Base-by-base conservation (phyloP, 2,113 vertebrate species). In the Gadus chalcogrammus region DNA sequence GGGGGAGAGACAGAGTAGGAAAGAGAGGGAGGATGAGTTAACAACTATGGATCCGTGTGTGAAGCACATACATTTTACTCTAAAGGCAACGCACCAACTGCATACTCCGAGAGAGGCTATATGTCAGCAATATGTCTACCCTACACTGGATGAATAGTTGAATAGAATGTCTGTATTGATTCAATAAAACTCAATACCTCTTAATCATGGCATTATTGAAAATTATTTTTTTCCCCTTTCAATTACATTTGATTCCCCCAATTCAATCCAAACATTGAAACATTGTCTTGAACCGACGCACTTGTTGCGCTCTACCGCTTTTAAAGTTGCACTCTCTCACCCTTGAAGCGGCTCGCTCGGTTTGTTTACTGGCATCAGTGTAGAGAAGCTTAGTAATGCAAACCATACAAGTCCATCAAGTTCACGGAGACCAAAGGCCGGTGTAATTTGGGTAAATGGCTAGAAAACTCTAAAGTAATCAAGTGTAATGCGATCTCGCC, bases 371-470 rank as follows among this genome's bases (percentile, higher is more conserved):
- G 74, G 79, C 67, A 85, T 85, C 82, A 85, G 81, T 80, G 81
- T 76, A 68, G 73, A 70, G 13, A 68, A 72, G 73, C 74, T 75
- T 71, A 76, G 75, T 90, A 91, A 93, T 92, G 87, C 89, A 93
- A 93, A 90, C 88, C 91, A 91, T 90, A 85, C 90, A 91, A 91
- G 91, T 92, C 88, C 90, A 88, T 92, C 90, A 91, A 77, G 84
- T 83, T 88, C 85, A 83, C 63, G 7, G 79, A 87, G 88, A 92
- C 87, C 91, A 92, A 91, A 92, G 89, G 87, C 85, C 88, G 84
- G 76, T 78, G 89, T 87, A 88, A 91, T 92, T 93, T 90, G 78
- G 87, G 82, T 88, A 90, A 92, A 92, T 91, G 81, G 84, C 87
- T 84, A 69, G 85, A 89, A 91, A 16, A 17, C 83, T 88, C 85